Base-by-base conservation (phyloP, 2,113 vertebrate species). In the Hemibagrus wyckioides region DNA sequence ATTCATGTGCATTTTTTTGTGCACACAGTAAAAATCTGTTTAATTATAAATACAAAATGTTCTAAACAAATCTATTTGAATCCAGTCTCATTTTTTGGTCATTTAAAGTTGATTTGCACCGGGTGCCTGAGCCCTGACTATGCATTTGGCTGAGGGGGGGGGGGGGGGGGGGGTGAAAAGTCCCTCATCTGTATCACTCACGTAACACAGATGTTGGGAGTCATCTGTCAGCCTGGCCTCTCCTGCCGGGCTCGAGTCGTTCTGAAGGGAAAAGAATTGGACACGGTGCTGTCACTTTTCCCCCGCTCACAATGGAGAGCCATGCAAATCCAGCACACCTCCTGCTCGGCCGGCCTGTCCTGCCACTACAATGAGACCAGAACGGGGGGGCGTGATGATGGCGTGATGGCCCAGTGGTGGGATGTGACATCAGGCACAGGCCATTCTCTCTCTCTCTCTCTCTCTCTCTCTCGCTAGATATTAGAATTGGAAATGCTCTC, bases 131-230 rank as follows among this genome's bases (percentile, higher is more conserved):
- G 81, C 90, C 92, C 92, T 94, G 92, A 92, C 92, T 87, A 54
- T 89, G 91, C 15, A 63, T 69, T 87, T 71, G 90, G 89, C 91
- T 93, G 86, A 44, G 8, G 19, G 71, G 59, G 81, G 81, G 81
- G 87, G 67, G 86, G 41, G 8, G 19, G 71, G 59, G 81, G 81
- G 81, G 87, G 67, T 73, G 59, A 86, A 77, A 91, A 93, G 93
- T 96, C 97, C 96, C 95, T 98, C 97, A 98, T 97, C 97, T 97
- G 96, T 97, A 97, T 96, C 93, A 94, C 95, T 95, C 96, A 97
- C 97, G 95, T 98, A 99, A 99, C 98, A 99, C 98, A 99, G 98
- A 99, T 99, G 98, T 99, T 99, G 97, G 96, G 97, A 98, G 97
- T 97, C 98, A 99, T 99, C 98, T 99, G 98, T 98, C 98, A 98